phyloP scores from a whole-genome alignment of 2,888 invertebrate genomes.

The Hermaeophaga mercurialis region DNA sequence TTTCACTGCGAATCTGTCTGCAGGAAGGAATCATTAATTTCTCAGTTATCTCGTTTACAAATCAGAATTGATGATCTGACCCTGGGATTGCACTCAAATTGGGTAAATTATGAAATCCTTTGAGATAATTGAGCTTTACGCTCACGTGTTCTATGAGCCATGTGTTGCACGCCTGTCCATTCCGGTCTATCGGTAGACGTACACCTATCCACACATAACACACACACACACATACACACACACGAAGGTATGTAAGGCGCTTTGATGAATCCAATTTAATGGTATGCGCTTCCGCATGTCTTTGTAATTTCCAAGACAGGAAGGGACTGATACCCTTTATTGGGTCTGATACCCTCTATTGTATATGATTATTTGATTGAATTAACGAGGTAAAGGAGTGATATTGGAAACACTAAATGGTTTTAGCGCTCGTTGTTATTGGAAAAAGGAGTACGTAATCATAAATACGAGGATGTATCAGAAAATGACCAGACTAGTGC shows the following conservation, averaged over 20 bases:
- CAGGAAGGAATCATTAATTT: too few species aligned
- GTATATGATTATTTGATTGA: too few species aligned
- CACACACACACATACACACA: background rate
- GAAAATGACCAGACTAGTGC: too few species aligned
- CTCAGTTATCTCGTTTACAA: too few species aligned
- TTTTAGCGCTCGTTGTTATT: too few species aligned
- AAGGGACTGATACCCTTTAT: background rate
- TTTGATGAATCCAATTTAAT: background rate
- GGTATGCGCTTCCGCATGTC: background rate
- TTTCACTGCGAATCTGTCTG: too few species aligned
- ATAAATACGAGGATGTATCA: too few species aligned
- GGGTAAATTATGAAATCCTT: conserved; percentile 30
- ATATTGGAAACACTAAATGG: too few species aligned
- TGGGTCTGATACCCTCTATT: too few species aligned
- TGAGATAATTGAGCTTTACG: conserved; percentile 28
- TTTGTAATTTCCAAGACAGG: background rate
- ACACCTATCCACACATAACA: background rate
- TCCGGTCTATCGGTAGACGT: background rate
- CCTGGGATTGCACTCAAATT: conserved; percentile 15
- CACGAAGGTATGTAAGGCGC: conserved; percentile 1
- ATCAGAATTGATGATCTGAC: conserved; percentile 11
- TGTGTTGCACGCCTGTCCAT: conserved; percentile 18
- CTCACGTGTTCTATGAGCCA: conserved; percentile 23
- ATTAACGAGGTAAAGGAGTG: too few species aligned
- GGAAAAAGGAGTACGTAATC: too few species aligned